phyloP scores from a whole-genome alignment of 2,113 vertebrate species.

The Bos taurus region DNA sequence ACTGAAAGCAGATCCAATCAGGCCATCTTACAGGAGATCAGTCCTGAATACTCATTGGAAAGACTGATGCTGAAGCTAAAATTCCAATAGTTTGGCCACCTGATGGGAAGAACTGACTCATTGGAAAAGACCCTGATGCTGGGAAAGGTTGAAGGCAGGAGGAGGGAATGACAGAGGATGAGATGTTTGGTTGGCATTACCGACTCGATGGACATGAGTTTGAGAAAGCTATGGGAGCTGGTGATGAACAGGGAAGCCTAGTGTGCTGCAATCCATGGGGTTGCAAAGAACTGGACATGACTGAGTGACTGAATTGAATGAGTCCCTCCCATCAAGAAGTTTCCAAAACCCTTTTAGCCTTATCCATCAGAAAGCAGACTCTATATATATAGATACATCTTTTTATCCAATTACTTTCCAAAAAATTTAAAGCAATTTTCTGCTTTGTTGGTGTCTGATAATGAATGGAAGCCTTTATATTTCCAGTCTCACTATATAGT shows the following conservation, averaged over 20 bases:
- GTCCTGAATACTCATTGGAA: neutral
- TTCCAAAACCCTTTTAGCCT: no score
- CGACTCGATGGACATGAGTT: neutral
- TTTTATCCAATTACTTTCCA: neutral
- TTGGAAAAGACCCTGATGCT: neutral
- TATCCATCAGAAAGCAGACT: no score
- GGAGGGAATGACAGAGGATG: neutral
- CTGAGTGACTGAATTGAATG: neutral
- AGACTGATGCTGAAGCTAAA: neutral
- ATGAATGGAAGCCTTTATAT: neutral
- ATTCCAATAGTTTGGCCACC: neutral
- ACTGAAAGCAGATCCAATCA: neutral
- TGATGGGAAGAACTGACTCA: neutral
- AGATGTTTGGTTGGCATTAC: neutral
- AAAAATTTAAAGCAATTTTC: neutral
- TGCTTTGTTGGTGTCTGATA: neutral
- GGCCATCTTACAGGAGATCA: neutral
- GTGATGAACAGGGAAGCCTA: neutral
- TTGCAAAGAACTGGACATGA: accelerated
- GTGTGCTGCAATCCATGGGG: neutral
- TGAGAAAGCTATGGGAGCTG: neutral
- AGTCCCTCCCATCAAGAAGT: no score
- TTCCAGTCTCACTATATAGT: neutral
- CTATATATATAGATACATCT: no score
- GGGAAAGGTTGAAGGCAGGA: neutral